Evolutionary conservation across 2,113 vertebrate species (phyloP).

Genomic region (Gymnorhina tibicen): DNA sequence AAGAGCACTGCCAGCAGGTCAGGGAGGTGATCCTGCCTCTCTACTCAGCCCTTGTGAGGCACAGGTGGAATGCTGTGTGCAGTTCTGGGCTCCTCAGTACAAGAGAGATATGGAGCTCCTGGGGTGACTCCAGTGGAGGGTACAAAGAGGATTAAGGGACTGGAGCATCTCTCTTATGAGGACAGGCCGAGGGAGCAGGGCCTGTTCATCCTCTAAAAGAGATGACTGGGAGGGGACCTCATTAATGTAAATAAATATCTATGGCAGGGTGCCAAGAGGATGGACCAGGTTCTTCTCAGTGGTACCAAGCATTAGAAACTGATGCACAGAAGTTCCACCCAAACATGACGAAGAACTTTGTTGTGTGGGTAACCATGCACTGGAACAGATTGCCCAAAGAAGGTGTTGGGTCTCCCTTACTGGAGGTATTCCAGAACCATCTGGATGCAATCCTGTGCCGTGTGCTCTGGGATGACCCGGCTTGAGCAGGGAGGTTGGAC

Average conservation of each 20-base stretch:
- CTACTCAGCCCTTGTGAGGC: neutral
- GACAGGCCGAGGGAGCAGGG: neutral
- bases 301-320: neutral
- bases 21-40: neutral
- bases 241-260: neutral
- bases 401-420: neutral
- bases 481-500: neutral
- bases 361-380: neutral
- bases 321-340: neutral
- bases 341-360: neutral
- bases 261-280: neutral
- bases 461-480: neutral
- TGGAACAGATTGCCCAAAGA: neutral
- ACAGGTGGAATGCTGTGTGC: neutral
- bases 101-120: neutral
- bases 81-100: neutral
- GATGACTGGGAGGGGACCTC: neutral
- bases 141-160: neutral
- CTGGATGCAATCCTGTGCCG: neutral
- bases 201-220: neutral
- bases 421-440: neutral
- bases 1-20: neutral
- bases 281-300: neutral
- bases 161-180: neutral
- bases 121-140: neutral